phyloP scores from a whole-genome alignment of 2,888 invertebrate species.

The Boloria euphrosyne region DNA sequence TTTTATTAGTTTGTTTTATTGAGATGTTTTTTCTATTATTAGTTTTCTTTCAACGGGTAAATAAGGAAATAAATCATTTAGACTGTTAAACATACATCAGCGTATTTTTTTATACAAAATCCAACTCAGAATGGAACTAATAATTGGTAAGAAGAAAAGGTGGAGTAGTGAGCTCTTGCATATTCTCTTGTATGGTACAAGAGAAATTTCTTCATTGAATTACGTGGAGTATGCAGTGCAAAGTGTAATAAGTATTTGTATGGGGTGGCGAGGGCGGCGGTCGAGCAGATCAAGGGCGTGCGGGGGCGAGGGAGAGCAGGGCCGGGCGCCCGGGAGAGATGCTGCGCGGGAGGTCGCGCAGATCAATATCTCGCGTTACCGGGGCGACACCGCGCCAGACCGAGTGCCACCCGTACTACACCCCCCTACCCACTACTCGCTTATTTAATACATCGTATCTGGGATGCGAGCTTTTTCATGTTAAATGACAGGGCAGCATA shows the following conservation, averaged over 20 bases:
- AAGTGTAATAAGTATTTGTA: constrained; percentile 78
- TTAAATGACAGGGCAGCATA: constrained; percentile 74
- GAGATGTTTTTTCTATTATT: background rate
- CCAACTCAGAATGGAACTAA: constrained; percentile 24
- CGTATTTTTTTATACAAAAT: constrained; percentile 21
- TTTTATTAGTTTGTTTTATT: background rate
- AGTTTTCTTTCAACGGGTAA: background rate
- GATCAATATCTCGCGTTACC: constrained; percentile 81
- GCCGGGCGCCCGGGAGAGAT: constrained; percentile 47
- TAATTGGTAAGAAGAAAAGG: constrained; percentile 32
- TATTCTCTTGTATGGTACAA: constrained; percentile 46
- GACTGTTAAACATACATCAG: constrained; percentile 14
- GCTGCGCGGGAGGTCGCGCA: constrained; percentile 68
- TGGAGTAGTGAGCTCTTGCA: constrained; percentile 32
- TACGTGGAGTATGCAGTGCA: constrained; percentile 76
- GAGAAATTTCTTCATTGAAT: constrained; percentile 76
- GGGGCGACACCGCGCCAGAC: constrained; percentile 85
- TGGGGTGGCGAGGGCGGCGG: constrained; percentile 54
- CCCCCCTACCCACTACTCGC: constrained; percentile 71
- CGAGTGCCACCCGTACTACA: constrained; percentile 82
- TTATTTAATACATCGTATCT: constrained; percentile 79
- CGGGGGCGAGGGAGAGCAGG: constrained; percentile 61
- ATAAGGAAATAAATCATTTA: constrained; percentile 14
- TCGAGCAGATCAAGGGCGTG: constrained; percentile 67
- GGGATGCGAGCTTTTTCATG: constrained; percentile 76